phyloP scores from a whole-genome alignment of 2,113 vertebrate species.

The Ovibos moschatus region DNA sequence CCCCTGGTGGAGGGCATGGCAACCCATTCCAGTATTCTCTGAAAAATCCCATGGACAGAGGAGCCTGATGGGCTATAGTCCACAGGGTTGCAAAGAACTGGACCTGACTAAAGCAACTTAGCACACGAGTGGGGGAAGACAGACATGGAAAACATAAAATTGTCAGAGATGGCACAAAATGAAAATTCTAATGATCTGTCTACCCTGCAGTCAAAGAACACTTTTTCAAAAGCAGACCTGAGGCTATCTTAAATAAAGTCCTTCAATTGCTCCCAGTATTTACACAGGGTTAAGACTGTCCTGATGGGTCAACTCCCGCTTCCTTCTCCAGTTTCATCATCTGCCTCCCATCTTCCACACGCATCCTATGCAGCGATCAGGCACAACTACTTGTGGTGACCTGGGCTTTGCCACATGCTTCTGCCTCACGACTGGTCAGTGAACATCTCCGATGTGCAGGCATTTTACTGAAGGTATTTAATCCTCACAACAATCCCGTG shows the following conservation, averaged over 20 bases:
- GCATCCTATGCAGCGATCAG: too few species aligned
- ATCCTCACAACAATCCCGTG: neutral
- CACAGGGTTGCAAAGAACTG: neutral
- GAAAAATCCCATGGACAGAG: neutral
- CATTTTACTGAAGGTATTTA: too few species aligned
- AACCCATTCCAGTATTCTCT: neutral
- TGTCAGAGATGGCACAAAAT: neutral
- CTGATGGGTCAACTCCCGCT: accelerated
- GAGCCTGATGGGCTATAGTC: neutral
- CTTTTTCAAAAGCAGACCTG: neutral
- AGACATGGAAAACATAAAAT: neutral
- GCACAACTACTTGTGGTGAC: accelerated
- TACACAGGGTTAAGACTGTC: accelerated
- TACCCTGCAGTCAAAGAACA: neutral
- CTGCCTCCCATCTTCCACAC: neutral
- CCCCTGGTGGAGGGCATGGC: neutral
- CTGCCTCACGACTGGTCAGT: accelerated
- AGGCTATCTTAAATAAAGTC: neutral
- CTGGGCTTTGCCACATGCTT: neutral
- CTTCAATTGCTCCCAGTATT: neutral
- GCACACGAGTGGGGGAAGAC: neutral
- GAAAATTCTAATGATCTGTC: neutral
- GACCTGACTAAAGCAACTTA: neutral
- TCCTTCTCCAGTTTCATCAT: neutral
- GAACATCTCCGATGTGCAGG: accelerated